Base-by-base conservation (phyloP, 2,888 invertebrate genomes). In the Lycocerus yunnanus region DNA sequence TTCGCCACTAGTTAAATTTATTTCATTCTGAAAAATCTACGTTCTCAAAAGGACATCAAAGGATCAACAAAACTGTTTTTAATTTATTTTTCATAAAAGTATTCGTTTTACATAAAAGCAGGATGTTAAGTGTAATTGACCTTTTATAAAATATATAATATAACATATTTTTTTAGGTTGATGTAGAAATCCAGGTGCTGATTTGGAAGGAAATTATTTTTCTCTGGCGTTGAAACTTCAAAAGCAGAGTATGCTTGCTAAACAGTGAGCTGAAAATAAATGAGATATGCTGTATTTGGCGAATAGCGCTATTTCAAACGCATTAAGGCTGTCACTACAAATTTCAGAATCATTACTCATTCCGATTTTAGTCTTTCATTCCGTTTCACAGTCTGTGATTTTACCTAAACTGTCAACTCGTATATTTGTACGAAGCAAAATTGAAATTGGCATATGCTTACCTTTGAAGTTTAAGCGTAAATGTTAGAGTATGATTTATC, bases 321-420 rank as follows among this genome's bases (percentile, higher is more conserved):
- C 80, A 83, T 83, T 84, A 82, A 79, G 80, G 78, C 81, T 83
- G 84, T 84, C 84, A 82, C 82, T 79, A 81, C 82, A 81, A 82
- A 82, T 84, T 84, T 83, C 78, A 76, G 79, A 82, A 81, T 83
- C 83, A 84, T 84, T 84, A 83, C 83, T 84, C 84, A 84, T 82
- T 80, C 80, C 76, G 76, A 78, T 80, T 78, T 78, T 77, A 76
- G 78, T 77, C 73, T 77, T 77, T 79, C 77, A 79, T 79, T 78
- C 76, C 70, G 77, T 77, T 79, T 79, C 76, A 76, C 79, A 73
- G 77, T 75, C 78, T 77, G 79, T 79, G 79, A 79, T 79, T 79
- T 79, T 76, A 76, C 73, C 74, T 73, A 73, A 76, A 73, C 76
- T 74, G 76, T 76, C 76, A 76, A 74, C 74, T 76, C 74, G 68